phyloP scores from a whole-genome alignment of 2,888 invertebrate genomes.

The Scaptomyza parva region DNA sequence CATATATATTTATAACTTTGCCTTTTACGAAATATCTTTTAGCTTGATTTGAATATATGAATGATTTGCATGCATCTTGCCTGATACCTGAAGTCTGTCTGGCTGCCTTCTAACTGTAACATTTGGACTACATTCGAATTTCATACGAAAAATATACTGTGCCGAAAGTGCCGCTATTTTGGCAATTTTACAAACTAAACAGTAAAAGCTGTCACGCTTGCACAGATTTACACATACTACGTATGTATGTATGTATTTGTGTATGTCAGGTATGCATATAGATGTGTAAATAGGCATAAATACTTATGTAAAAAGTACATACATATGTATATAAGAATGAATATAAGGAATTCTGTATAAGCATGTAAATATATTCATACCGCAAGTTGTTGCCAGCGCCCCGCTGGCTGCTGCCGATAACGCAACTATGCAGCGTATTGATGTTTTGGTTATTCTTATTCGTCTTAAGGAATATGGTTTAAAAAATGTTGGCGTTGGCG shows the following conservation, averaged over 20 bases:
- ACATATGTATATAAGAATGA: too few relatives aligned
- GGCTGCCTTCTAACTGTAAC: slow-evolving; percentile 21
- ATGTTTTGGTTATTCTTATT: slow-evolving; percentile 30
- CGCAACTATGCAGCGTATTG: slow-evolving; percentile 48
- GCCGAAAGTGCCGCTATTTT: slow-evolving; percentile 44
- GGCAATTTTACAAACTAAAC: slow-evolving; percentile 58
- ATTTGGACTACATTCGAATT: slow-evolving; percentile 48
- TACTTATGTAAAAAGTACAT: too few relatives aligned
- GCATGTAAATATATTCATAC: slow-evolving; percentile 37
- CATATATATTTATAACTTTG: too few relatives aligned
- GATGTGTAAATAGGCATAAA: not conserved
- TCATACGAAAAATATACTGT: slow-evolving; percentile 31
- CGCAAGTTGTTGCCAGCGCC: slow-evolving; percentile 66
- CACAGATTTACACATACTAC: slow-evolving; percentile 4
- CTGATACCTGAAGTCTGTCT: too few relatives aligned
- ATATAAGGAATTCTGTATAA: slow-evolving; percentile 6
- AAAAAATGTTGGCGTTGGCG: slow-evolving; percentile 23
- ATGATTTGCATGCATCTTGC: slow-evolving; percentile 34
- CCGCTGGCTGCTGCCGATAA: slow-evolving; percentile 60
- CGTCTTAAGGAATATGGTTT: slow-evolving; percentile 21
- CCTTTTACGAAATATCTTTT: too few relatives aligned
- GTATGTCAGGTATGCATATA: not conserved
- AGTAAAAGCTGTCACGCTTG: not conserved
- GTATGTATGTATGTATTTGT: not conserved
- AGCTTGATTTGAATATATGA: slow-evolving; percentile 30